Evolutionary conservation across 64 coral and sea anemone genomes (phyloP), one percentile per base, ranked within the genome.

Genomic region (Montipora sp.): DNA sequence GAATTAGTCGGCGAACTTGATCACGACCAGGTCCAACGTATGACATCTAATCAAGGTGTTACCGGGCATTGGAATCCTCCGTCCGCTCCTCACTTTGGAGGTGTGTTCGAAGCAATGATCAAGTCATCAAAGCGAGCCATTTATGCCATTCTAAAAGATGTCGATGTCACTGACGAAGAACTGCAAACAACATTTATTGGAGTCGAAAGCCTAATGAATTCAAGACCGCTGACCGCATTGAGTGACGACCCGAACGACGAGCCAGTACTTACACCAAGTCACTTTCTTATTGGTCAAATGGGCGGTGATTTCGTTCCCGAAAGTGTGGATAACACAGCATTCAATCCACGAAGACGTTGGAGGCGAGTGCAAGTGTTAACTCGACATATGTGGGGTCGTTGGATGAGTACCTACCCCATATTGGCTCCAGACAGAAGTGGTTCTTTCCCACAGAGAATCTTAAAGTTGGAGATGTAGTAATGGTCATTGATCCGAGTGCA

Each of bases 221-320:
- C 67, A 13, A 91, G 89, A 83, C 89, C 79, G 15, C 51, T 83
- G n/a, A 91, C 89, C 5, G 55, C 45, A 7, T 36, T 81, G 7
- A 81, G 77, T 53, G 59, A 50, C 5, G 77, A 91, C 23, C 89
- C 76, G 8, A 75, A 81, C 19, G 78, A 91, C 68, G 89, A 91
- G 13, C n/a, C 74, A 15, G 77, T 80, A 13, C 47, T 91, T 36
- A 91, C 89, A 7, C 77, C 65, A 2, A 91, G 82, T 67, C 89
- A 91, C 55, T 81, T 82, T 51, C 51, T 91, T 20, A 79, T 81
- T 27, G 89, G 89, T 36, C 80, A 91, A 50, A 83, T 91, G 77
- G 89, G 89, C 18, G 89, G 89, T 3, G 74, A 91, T 15, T 70
- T 91, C 10, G 89, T 69, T 46, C 89, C 58, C 23, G 89, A 91